phyloP scores from a whole-genome alignment of 2,888 invertebrate species.

The Phytoseiulus persimilis region DNA sequence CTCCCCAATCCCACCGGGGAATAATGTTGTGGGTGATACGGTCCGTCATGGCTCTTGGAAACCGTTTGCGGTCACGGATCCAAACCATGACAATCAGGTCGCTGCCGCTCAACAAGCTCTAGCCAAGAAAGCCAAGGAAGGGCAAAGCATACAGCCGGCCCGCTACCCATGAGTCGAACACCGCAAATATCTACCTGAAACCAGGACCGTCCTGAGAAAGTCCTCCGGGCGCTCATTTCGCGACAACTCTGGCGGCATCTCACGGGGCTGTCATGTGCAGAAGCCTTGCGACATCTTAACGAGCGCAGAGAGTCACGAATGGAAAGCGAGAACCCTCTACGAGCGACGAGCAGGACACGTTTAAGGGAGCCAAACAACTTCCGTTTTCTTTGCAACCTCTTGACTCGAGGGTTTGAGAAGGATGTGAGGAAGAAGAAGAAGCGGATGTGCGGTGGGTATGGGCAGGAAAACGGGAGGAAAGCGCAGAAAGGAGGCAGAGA shows the following conservation, averaged over 20 bases:
- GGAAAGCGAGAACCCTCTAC: neutral
- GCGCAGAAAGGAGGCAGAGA: neutral
- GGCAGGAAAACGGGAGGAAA: neutral
- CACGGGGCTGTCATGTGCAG: neutral
- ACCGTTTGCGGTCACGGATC: too few species aligned
- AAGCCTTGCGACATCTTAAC: neutral
- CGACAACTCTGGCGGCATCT: neutral
- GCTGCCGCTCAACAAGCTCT: too few species aligned
- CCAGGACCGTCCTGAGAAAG: neutral
- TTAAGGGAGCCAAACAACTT: neutral
- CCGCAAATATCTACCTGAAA: too few species aligned
- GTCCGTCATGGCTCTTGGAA: too few species aligned
- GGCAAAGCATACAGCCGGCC: too few species aligned
- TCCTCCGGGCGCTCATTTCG: too few species aligned
- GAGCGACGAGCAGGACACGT: neutral
- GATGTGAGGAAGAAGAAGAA: neutral
- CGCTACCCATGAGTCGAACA: too few species aligned
- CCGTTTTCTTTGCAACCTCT: neutral
- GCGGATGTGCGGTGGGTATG: neutral
- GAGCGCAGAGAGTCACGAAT: neutral
- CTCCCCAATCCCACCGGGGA: too few species aligned
- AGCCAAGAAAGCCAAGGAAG: too few species aligned
- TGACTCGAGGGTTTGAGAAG: neutral
- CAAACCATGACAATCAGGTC: too few species aligned
- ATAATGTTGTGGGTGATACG: too few species aligned